A percentile compares a stretch with the other conserved stretches of the same genome.
These are phyloP conservation scores for Lates japonicus DNA, from an alignment of 2,797 vertebrate genomes.

Conservation along the genomic window DNA sequence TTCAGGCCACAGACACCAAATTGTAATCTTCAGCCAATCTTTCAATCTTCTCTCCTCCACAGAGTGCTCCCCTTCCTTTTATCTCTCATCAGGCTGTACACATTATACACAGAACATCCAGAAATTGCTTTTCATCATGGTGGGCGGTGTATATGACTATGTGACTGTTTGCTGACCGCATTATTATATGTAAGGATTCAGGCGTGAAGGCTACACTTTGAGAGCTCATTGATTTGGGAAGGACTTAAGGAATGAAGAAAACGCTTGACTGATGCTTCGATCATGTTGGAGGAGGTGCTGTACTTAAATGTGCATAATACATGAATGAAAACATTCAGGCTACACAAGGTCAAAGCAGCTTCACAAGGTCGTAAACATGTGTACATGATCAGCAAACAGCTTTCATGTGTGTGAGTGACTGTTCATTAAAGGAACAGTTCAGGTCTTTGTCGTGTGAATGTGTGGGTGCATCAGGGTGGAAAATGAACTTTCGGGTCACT, in stretches of 20 bases:
- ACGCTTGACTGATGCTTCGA: not conserved
- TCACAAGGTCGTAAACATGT: rapidly evolving
- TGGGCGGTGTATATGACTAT: not conserved
- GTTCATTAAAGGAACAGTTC: not conserved
- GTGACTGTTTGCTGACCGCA: not conserved
- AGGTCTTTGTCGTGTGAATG: not conserved
- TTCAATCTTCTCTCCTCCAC: constrained; percentile 24
- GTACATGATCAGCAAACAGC: too few relatives aligned
- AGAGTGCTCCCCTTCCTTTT: not conserved
- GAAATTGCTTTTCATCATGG: too few relatives aligned
- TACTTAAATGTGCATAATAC: not conserved
- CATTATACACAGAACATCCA: constrained; percentile 16
- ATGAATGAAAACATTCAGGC: not conserved
- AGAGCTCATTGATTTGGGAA: not conserved
- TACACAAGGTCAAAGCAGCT: not conserved
- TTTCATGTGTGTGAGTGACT: not conserved
- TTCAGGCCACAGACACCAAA: constrained; percentile 38
- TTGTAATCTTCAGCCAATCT: constrained; percentile 30
- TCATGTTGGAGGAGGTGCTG: not conserved
- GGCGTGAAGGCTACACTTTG: not conserved
- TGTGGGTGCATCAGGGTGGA: not conserved
- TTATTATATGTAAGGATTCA: not conserved
- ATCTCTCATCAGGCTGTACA: constrained; percentile 18
- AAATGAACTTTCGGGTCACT: not conserved
- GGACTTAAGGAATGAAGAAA: not conserved